Percentiles rank a stretch among this genome's conserved stretches.
Evolutionary conservation across 2,113 vertebrate species (phyloP).

Genomic region (Pluvialis apricaria): DNA sequence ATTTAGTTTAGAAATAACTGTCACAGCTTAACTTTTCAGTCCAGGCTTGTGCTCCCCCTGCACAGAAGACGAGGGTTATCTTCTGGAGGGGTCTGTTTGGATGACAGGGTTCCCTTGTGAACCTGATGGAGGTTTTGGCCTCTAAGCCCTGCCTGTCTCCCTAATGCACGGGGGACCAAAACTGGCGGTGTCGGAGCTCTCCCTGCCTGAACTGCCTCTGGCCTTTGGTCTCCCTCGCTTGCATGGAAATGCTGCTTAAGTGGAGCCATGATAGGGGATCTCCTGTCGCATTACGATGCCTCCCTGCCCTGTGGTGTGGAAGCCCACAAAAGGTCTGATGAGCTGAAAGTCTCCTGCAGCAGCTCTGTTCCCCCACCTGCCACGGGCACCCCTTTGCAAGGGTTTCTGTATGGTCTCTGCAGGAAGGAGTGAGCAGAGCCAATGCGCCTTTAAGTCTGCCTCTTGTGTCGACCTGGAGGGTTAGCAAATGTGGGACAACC

Average conservation of each 20-base stretch:
- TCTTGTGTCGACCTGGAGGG: not conserved
- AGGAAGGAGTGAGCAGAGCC: not conserved
- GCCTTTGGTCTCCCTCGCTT: not conserved
- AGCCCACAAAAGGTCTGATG: not conserved
- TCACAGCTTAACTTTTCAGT: not conserved
- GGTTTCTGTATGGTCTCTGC: rapidly evolving
- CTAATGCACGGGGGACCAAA: not conserved
- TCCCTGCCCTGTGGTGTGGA: not conserved
- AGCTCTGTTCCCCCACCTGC: rapidly evolving
- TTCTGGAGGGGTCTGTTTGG: not conserved
- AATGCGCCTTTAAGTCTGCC: rapidly evolving
- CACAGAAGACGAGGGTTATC: not conserved
- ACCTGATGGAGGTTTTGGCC: not conserved
- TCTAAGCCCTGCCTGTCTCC: not conserved
- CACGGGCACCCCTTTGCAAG: rapidly evolving
- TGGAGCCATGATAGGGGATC: not conserved
- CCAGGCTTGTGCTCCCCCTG: not conserved
- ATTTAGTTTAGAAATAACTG: not conserved
- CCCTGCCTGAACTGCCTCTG: not conserved
- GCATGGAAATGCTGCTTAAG: not conserved
- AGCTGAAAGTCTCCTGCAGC: not conserved
- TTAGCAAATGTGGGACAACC: not conserved
- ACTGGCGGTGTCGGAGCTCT: not conserved
- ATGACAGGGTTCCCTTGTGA: not conserved
- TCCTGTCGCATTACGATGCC: rapidly evolving